Evolutionary conservation across 64 coral and sea anemone genomes (phyloP), one percentile per base, ranked within the genome.

Genomic region (Pachyseris speciosa): DNA sequence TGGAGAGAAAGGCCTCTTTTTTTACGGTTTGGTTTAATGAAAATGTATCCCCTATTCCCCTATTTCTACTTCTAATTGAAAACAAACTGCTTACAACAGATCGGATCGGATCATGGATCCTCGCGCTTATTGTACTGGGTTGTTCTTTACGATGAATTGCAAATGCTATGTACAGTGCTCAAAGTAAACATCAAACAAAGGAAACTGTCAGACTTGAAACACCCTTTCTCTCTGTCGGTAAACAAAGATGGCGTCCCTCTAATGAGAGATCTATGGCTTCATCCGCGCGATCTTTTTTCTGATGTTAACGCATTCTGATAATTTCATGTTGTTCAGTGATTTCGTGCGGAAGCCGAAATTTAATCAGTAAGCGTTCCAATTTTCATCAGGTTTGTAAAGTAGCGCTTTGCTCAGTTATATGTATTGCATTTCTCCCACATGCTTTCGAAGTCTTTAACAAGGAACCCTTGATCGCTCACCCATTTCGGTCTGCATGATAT

Each of bases 231-330:
- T 50, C 42, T 30, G 72, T 48, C 22, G 43, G 41, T 30, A 50
- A 75, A 75, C 72, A 75, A 50, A 49, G 72, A 75, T 75, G 42
- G 72, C 72, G 72, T 75, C 44, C 42, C 44, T 25, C 12, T 5
- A 0, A 22, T 72, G 68, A 41, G 12, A 19, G 17, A 3, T 25
- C 26, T 63, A n/a, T 63, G 59, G 59, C 22, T 27, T 26, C 4
- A 6, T 63, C 3, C 17, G 9, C 22, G 59, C 1, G 13, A 20
- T n/a, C 55, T 19, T 3, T 10, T 20, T 65, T 9, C 7, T 29
- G 26, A 3, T 17, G 20, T 55, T 55, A 17, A 55, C 13, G 51
- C 12, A 55, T 16, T 55, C 51, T 65, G 0, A 19, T 7, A 26
- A 26, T 31, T 65, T 5, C 27, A 19, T 7, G 3, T 29, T 0